A percentile compares a stretch with the other conserved stretches of the same genome.
Conservation (phyloP, 2,888 invertebrate species). For the Drosophila borborema region DNA sequence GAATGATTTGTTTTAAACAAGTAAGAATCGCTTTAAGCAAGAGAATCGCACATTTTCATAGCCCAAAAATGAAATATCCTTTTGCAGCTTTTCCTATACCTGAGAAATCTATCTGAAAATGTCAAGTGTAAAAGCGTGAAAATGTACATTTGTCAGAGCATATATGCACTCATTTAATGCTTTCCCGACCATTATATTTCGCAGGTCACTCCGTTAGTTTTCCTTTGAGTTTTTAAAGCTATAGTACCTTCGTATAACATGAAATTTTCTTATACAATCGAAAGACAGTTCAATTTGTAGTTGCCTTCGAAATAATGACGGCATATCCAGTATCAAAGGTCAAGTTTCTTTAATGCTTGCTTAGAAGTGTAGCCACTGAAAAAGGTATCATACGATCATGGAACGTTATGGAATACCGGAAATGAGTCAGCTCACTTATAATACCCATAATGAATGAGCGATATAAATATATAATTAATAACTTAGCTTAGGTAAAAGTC, state of each 20-base stretch:
- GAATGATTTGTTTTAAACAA: no score
- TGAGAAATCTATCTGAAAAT: no score
- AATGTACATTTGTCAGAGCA: no score
- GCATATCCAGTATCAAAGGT: constrained; percentile 23
- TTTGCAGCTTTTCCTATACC: no score
- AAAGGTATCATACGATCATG: constrained; percentile 47
- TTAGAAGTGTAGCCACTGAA: constrained; percentile 17
- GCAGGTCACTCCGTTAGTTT: no score
- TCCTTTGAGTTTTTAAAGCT: neutral
- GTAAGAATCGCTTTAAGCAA: no score
- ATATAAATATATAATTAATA: constrained; percentile 61
- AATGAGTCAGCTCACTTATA: constrained; percentile 51
- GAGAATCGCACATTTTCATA: no score
- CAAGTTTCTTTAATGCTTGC: constrained; percentile 5
- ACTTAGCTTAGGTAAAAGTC: constrained; percentile 51
- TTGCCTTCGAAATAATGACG: neutral
- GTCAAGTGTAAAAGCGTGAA: no score
- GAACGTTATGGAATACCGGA: constrained; percentile 53
- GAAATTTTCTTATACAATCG: neutral
- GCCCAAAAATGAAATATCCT: no score
- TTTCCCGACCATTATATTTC: no score
- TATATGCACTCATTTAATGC: no score
- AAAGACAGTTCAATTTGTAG: neutral
- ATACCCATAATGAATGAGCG: constrained; percentile 53
- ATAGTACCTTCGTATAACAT: neutral